These are phyloP conservation scores for Oceanodroma leucorhoa DNA, from an alignment of 2,797 vertebrate species.

Conservation along the genomic window DNA sequence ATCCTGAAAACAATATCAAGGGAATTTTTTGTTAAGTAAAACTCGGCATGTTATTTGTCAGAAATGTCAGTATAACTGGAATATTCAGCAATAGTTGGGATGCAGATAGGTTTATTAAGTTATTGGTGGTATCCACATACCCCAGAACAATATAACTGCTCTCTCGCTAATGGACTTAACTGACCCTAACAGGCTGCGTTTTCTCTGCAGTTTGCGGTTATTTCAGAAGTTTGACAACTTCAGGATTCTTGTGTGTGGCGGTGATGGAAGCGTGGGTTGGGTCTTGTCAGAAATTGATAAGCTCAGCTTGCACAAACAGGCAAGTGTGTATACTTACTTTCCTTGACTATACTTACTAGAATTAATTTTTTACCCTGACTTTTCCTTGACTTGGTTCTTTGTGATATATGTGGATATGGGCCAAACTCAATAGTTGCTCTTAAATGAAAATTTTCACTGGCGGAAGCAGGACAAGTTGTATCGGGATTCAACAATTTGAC, in stretches of 20 bases:
- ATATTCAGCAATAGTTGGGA: background rate
- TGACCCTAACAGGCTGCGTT: constrained; percentile 36
- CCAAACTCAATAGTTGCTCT: background rate
- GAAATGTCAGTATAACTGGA: background rate
- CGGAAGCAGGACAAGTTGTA: background rate
- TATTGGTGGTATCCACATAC: background rate
- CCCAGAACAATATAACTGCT: background rate
- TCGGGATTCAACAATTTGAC: background rate
- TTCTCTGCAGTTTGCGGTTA: constrained; percentile 86
- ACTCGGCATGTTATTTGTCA: constrained; percentile 17
- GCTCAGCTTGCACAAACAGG: constrained; percentile 96
- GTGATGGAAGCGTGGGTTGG: constrained; percentile 97
- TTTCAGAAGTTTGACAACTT: constrained; percentile 99
- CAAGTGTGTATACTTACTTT: constrained; percentile 50
- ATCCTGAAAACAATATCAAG: constrained; percentile 54
- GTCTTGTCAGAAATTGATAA: constrained; percentile 98
- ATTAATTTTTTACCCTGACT: background rate
- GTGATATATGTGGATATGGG: fast-evolving
- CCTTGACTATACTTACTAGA: background rate
- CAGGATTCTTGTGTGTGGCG: constrained; percentile 95
- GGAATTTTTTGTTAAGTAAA: background rate
- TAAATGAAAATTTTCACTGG: background rate
- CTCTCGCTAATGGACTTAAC: background rate
- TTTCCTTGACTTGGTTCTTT: background rate
- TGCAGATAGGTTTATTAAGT: background rate